Percentiles rank a stretch among this genome's conserved stretches.
These are phyloP conservation scores for Brachionus angularis DNA, from an alignment of 1,140 invertebrate species.

Conservation along the genomic window DNA sequence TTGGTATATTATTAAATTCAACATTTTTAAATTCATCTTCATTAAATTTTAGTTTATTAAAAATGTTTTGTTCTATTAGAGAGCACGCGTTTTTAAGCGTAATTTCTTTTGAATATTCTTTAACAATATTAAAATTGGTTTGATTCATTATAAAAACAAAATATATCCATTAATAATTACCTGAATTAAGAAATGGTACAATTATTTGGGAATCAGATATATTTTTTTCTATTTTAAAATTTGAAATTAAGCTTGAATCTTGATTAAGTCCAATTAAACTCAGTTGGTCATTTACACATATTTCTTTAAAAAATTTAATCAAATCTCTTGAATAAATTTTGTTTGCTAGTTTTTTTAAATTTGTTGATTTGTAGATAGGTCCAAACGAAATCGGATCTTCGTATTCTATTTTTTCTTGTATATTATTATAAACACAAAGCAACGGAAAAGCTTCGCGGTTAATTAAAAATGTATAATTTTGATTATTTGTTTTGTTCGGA, in stretches of 20 bases:
- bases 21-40: conserved; percentile 1
- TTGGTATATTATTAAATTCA: background rate
- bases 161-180: no score
- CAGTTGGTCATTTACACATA: background rate
- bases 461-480: conserved; percentile 7
- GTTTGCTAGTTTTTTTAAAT: background rate
- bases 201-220: background rate
- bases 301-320: background rate
- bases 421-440: background rate
- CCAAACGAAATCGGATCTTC: background rate
- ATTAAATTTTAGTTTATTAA: background rate
- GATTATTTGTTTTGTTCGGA: conserved; percentile 1
- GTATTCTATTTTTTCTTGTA: background rate
- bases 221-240: background rate
- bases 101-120: background rate
- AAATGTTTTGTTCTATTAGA: background rate
- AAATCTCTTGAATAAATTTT: background rate
- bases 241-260: background rate
- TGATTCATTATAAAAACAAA: no score
- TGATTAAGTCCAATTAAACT: background rate
- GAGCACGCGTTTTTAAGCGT: background rate
- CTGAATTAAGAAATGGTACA: conserved; percentile 14
- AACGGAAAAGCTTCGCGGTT: background rate
- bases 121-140: no score
- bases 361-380: background rate